These are phyloP conservation scores for Amblyopsis rosae DNA, from an alignment of 2,113 vertebrate genomes.

Conservation along the genomic window DNA sequence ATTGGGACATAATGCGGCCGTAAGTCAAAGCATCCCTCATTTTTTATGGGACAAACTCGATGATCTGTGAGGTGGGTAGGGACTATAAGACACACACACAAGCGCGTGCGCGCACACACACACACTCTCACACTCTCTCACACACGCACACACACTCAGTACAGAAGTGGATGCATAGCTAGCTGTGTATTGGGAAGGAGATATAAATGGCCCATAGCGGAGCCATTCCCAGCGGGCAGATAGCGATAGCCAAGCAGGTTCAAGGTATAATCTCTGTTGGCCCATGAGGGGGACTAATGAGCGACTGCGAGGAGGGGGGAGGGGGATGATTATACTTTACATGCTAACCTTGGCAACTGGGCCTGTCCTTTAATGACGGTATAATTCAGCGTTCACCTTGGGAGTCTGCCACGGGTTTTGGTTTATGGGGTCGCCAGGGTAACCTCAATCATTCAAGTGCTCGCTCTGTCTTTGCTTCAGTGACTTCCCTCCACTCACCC, in stretches of 20 bases:
- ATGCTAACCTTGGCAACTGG: slow-evolving; percentile 83
- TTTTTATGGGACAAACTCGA: slow-evolving; percentile 71
- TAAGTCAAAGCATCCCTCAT: slow-evolving; percentile 66
- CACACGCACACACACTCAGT: background rate
- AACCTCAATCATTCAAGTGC: slow-evolving; percentile 84
- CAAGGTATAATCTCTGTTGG: slow-evolving; percentile 77
- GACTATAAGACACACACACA: slow-evolving; percentile 23
- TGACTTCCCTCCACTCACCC: slow-evolving; percentile 67
- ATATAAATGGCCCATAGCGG: slow-evolving; percentile 72
- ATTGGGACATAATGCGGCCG: slow-evolving; percentile 65
- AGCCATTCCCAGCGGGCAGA: slow-evolving; percentile 64
- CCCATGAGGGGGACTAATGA: slow-evolving; percentile 77
- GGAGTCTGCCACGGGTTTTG: slow-evolving; percentile 80
- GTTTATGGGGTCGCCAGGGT: slow-evolving; percentile 81
- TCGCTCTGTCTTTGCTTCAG: slow-evolving; percentile 76
- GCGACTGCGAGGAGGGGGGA: slow-evolving; percentile 67
- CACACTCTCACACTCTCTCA: background rate
- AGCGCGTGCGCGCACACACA: background rate
- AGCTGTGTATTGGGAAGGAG: slow-evolving; percentile 44
- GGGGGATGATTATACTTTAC: slow-evolving; percentile 81
- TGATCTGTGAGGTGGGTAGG: slow-evolving; percentile 58
- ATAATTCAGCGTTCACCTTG: slow-evolving; percentile 85
- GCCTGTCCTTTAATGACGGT: slow-evolving; percentile 82
- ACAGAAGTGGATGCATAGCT: slow-evolving; percentile 23
- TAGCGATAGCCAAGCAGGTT: slow-evolving; percentile 71